Conservation (phyloP, 2,113 vertebrate species). For the Paralichthys olivaceus region DNA sequence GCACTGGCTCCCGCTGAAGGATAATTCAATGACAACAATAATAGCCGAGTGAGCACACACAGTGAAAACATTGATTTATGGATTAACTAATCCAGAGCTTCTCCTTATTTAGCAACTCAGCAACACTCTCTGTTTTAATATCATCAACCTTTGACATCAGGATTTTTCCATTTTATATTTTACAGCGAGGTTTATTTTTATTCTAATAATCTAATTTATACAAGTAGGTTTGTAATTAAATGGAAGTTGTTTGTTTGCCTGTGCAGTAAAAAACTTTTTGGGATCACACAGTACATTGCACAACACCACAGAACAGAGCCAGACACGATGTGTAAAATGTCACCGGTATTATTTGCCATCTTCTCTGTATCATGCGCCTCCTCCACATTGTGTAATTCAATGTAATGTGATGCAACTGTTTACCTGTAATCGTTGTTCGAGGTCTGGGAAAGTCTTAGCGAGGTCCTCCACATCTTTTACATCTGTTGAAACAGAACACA, state of each 20-base stretch:
- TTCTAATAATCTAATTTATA: not conserved
- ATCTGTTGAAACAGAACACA: conserved; percentile 55
- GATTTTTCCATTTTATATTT: not conserved
- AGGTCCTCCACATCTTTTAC: conserved; percentile 72
- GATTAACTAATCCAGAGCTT: conserved; percentile 3
- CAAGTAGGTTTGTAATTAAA: not conserved
- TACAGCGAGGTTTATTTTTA: not conserved
- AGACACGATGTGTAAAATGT: not conserved
- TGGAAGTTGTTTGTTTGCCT: not conserved
- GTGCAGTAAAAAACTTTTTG: not conserved
- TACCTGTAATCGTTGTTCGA: conserved; percentile 79
- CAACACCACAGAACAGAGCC: not conserved
- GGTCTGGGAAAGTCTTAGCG: conserved; percentile 67
- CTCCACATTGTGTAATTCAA: not conserved
- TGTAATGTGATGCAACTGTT: not conserved
- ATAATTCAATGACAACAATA: conserved; percentile 64
- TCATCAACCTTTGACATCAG: not conserved
- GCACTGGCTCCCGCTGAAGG: conserved; percentile 45
- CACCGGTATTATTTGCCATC: too few species aligned
- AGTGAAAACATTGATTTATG: conserved; percentile 38
- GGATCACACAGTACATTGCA: not conserved
- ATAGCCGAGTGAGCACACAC: conserved; percentile 13
- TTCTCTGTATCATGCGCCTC: not conserved
- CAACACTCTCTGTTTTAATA: not conserved
- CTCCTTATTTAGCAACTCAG: not conserved